Base-by-base conservation (phyloP, 2,113 vertebrate genomes). In the Sapayoa aenigma region DNA sequence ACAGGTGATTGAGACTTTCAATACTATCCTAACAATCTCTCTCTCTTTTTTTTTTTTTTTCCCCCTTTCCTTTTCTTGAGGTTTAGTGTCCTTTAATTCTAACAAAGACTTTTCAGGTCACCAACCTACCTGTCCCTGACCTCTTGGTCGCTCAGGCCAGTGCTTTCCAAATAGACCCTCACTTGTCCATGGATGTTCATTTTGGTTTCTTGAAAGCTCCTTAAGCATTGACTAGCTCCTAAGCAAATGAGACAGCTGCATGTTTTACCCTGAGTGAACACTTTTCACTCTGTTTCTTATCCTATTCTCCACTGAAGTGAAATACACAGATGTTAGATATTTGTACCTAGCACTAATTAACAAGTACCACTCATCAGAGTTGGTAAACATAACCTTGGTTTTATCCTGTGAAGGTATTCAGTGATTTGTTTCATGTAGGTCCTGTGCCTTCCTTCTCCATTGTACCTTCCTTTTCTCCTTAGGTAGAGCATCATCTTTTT, bases 81-180 rank as follows among this genome's bases (percentile, higher is more conserved):
- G 2, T 66, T 76, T 69, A 58, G 9, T 23, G 14, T 77, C 17
- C 37, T 27, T 67, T 84, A n/a, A 63, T 72, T 85, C 23, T 52
- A 52, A 46, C 12, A 42, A 56, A 60, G 37, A 47, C 16, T 77
- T 60, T 83, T 80, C 30, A 76, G 41, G 41, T 87, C 42, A 39
- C 42, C 71, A 68, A n/a, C 14, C 20, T 49, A 28, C 2, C 1
- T 41, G 17, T 59, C 46, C 46, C 31, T 0, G 0, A 66, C 2
- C 6, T 56, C 33, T 59, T 58, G 46, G 41, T 17, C 59, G 37
- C 20, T 17, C 31, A 81, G 31, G 3, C 11, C 27, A 47, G 23
- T 1, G 1, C 53, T 83, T 84, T 53, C 22, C 41, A 46, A 35
- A 23, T 21, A n/a, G 50, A 46, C 24, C n/a, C 3, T 71, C 11